phyloP scores from a whole-genome alignment of 2,797 vertebrate species.

The Petrocephalus schoutedeni region DNA sequence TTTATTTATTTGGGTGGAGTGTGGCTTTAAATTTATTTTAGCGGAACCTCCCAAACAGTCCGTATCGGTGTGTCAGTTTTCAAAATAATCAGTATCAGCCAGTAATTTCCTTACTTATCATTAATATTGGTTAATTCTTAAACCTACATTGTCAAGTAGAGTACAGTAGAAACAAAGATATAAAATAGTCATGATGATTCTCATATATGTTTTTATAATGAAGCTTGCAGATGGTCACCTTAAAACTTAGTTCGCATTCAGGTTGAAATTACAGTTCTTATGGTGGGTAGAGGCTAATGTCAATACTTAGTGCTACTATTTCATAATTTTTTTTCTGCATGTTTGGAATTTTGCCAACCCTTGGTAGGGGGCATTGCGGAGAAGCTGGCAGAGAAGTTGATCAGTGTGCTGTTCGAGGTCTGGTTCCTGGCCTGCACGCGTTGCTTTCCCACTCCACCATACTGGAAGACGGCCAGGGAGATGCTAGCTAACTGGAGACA shows the following conservation, averaged over 20 bases:
- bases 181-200: background rate
- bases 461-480: slow-evolving; percentile 89
- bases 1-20: background rate
- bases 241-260: background rate
- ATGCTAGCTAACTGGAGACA: slow-evolving; percentile 90
- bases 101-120: background rate
- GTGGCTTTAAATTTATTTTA: background rate
- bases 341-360: background rate
- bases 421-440: slow-evolving; percentile 82
- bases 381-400: slow-evolving; percentile 81
- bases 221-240: background rate
- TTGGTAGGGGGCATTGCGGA: slow-evolving; percentile 76
- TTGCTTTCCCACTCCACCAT: slow-evolving; percentile 83
- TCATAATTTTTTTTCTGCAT: background rate
- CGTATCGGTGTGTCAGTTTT: background rate
- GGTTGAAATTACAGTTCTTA: background rate
- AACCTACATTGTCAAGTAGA: background rate
- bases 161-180: background rate
- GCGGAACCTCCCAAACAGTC: background rate
- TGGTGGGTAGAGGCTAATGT: background rate
- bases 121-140: background rate
- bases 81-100: background rate
- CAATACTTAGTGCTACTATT: background rate
- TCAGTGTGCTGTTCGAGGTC: slow-evolving; percentile 84
- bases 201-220: background rate